Conservation (phyloP, 2,888 invertebrate genomes). For the Habrosyne pyritoides region DNA sequence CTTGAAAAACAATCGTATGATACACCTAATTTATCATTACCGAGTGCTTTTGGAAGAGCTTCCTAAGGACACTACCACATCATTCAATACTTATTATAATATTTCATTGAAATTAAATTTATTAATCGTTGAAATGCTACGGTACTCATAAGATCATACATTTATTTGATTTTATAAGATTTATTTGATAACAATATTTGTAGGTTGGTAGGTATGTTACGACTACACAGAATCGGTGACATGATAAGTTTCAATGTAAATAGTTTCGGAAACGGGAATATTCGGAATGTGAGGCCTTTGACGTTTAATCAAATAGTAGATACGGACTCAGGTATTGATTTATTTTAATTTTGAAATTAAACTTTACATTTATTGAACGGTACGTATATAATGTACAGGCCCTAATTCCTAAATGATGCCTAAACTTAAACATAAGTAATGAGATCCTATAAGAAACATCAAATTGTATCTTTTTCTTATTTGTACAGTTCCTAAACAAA, state of each 20-base stretch:
- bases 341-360: background rate
- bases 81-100: conserved; percentile 53
- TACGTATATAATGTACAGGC: conserved; percentile 11
- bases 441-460: conserved; percentile 55
- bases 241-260: conserved; percentile 44
- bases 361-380: background rate
- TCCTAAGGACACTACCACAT: conserved; percentile 68
- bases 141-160: conserved; percentile 57
- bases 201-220: conserved; percentile 20
- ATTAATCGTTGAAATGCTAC: conserved; percentile 51
- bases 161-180: conserved; percentile 19
- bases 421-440: conserved; percentile 56
- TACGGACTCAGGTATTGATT: background rate
- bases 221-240: conserved; percentile 61
- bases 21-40: conserved; percentile 34
- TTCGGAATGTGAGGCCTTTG: conserved; percentile 60
- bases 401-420: conserved; percentile 47
- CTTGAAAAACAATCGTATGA: conserved; percentile 42
- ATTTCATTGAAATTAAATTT: conserved; percentile 49
- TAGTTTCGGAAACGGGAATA: conserved; percentile 27
- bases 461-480: conserved; percentile 30
- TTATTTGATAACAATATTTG: conserved; percentile 24
- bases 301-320: conserved; percentile 2
- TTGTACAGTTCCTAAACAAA: background rate
- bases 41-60: conserved; percentile 65